Evolutionary conservation across 1,140 invertebrate genomes (phyloP).

Genomic region (Brachionus calyciflorus): DNA sequence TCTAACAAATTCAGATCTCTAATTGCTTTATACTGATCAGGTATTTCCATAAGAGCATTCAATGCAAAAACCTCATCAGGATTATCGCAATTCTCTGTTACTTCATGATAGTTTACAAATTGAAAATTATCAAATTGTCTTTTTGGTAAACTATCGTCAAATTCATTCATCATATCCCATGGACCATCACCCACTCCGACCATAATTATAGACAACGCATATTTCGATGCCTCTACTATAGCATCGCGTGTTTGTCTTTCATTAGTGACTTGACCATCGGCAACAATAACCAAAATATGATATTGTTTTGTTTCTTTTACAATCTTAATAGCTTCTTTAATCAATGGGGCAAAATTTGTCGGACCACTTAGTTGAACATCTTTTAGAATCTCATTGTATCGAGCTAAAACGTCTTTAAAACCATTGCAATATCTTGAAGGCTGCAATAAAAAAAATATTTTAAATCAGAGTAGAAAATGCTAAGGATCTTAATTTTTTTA

Average conservation of each 20-base stretch:
- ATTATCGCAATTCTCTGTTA: constrained; percentile 59
- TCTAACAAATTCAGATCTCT: constrained; percentile 54
- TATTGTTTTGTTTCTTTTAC: constrained; percentile 58
- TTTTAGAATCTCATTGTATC: constrained; percentile 52
- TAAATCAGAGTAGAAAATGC: no score
- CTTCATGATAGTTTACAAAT: constrained; percentile 64
- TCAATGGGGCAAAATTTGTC: constrained; percentile 63
- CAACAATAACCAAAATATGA: constrained; percentile 64
- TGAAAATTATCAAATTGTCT: constrained; percentile 65
- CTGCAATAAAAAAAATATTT: neutral
- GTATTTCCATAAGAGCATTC: constrained; percentile 64
- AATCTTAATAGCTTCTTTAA: constrained; percentile 62
- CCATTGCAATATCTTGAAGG: constrained; percentile 55
- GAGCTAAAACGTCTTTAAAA: constrained; percentile 60
- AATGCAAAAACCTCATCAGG: constrained; percentile 62
- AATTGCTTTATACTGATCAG: constrained; percentile 64
- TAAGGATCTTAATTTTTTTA: no score
- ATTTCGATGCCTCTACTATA: constrained; percentile 63
- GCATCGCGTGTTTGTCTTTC: constrained; percentile 61
- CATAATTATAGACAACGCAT: constrained; percentile 64
- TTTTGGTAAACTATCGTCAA: constrained; percentile 63
- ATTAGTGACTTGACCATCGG: constrained; percentile 64
- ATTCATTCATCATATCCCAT: constrained; percentile 64
- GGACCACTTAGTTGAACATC: constrained; percentile 57
- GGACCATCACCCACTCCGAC: constrained; percentile 66